Percentiles rank a stretch among this genome's conserved stretches.
Evolutionary conservation across 2,797 vertebrate species (phyloP).

Genomic region (Nannoperca obscura): DNA sequence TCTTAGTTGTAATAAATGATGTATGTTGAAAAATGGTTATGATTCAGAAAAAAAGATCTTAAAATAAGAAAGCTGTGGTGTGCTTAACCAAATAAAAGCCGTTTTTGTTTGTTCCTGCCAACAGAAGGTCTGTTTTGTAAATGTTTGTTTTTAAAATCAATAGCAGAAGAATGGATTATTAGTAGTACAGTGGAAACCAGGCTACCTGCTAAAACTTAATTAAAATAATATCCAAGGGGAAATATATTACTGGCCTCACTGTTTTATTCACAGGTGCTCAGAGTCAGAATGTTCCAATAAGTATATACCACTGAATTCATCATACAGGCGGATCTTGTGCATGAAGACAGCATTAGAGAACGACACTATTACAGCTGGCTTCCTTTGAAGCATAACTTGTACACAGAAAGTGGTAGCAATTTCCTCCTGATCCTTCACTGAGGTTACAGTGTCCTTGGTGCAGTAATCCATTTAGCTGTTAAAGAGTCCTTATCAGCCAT

Average conservation of each 20-base stretch:
- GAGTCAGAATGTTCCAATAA: not conserved
- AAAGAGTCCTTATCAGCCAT: slow-evolving; percentile 72
- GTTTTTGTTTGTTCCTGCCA: not conserved
- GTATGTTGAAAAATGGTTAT: not conserved
- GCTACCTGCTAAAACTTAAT: not conserved
- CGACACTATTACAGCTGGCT: not conserved
- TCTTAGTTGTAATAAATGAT: slow-evolving; percentile 11
- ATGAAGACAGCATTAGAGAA: slow-evolving; percentile 12
- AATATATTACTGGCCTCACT: not conserved
- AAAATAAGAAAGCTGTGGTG: not conserved
- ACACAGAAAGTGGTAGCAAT: slow-evolving; percentile 48
- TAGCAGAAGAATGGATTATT: not conserved
- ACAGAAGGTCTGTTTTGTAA: not conserved
- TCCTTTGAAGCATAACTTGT: slow-evolving; percentile 31
- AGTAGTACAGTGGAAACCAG: not conserved
- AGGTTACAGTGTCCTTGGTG: slow-evolving; percentile 73
- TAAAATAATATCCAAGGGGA: not conserved
- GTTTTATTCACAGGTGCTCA: not conserved
- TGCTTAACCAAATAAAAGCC: not conserved
- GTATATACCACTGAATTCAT: slow-evolving; percentile 21
- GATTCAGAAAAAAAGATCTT: not conserved
- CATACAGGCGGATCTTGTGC: slow-evolving; percentile 7
- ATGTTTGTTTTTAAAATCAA: slow-evolving; percentile 3
- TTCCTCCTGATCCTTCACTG: slow-evolving; percentile 54
- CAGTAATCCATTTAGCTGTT: slow-evolving; percentile 74